Evolutionary conservation across 2,888 invertebrate genomes (phyloP).

Genomic region (Himalopsyche japonica): DNA sequence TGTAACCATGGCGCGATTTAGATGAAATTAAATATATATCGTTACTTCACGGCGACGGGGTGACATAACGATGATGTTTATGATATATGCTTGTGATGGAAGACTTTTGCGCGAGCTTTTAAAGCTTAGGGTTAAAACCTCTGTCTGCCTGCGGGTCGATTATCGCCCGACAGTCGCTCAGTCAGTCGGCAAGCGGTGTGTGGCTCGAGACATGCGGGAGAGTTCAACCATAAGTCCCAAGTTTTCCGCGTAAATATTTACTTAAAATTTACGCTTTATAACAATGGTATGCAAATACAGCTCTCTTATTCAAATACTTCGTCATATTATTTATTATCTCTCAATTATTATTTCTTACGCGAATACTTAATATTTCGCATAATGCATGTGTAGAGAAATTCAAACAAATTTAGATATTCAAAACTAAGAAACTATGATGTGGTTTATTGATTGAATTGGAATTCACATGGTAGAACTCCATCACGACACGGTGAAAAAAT

Average conservation of each 20-base stretch:
- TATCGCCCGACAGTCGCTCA: not conserved
- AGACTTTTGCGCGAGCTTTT: not conserved
- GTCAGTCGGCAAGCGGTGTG: not conserved
- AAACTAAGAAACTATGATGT: too few species aligned
- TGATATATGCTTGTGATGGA: not conserved
- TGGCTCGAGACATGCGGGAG: not conserved
- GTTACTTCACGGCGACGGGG: not conserved
- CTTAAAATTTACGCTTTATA: not conserved
- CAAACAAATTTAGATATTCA: too few species aligned
- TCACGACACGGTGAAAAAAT: too few species aligned
- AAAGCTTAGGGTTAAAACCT: not conserved
- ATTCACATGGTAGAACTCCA: too few species aligned
- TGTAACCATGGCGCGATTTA: not conserved
- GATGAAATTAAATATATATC: not conserved
- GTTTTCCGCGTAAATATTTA: not conserved
- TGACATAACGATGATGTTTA: not conserved
- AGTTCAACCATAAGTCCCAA: not conserved
- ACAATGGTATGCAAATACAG: too few species aligned
- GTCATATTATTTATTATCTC: too few species aligned
- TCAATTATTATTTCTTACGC: too few species aligned
- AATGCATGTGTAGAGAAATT: too few species aligned
- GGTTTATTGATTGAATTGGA: too few species aligned
- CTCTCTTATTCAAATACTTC: too few species aligned
- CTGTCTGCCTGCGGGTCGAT: not conserved
- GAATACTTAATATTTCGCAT: too few species aligned